A percentile compares a stretch with the other conserved stretches of the same genome.
Conservation (phyloP, 2,888 invertebrate genomes). For the Amiota mariae region DNA sequence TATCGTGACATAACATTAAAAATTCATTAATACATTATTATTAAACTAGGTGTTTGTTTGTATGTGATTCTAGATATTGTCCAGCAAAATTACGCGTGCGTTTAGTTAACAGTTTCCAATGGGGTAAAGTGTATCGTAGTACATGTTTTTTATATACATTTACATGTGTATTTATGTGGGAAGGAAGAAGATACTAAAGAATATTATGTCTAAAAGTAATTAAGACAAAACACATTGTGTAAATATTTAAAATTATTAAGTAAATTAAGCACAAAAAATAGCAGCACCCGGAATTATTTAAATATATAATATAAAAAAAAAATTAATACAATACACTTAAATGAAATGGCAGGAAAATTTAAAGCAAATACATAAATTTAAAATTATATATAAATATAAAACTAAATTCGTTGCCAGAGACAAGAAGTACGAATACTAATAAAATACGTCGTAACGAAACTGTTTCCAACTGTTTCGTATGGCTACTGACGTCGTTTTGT, state of each 20-base stretch:
- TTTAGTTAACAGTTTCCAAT: slow-evolving; percentile 44
- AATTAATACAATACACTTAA: not conserved
- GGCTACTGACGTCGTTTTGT: not conserved
- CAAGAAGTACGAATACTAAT: not conserved
- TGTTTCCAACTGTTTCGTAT: not conserved
- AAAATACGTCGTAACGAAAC: not conserved
- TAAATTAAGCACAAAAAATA: not conserved
- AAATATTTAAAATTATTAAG: slow-evolving; percentile 18
- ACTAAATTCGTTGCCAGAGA: slow-evolving; percentile 8
- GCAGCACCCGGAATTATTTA: not conserved
- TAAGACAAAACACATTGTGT: not conserved
- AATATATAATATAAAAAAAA: slow-evolving; percentile 6
- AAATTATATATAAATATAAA: not conserved
- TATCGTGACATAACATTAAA: not conserved
- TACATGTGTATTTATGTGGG: not conserved
- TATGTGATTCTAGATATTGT: slow-evolving; percentile 49
- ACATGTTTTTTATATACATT: not conserved
- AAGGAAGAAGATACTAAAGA: too few species aligned
- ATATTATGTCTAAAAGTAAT: too few species aligned
- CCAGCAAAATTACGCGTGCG: slow-evolving; percentile 57
- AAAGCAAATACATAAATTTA: not conserved
- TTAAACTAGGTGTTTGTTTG: not conserved
- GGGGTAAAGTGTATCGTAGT: not conserved
- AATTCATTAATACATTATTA: not conserved
- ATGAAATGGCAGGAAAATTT: not conserved